Evolutionary conservation across 1,140 invertebrate genomes (phyloP).

Genomic region (Geopemphigus sp.): DNA sequence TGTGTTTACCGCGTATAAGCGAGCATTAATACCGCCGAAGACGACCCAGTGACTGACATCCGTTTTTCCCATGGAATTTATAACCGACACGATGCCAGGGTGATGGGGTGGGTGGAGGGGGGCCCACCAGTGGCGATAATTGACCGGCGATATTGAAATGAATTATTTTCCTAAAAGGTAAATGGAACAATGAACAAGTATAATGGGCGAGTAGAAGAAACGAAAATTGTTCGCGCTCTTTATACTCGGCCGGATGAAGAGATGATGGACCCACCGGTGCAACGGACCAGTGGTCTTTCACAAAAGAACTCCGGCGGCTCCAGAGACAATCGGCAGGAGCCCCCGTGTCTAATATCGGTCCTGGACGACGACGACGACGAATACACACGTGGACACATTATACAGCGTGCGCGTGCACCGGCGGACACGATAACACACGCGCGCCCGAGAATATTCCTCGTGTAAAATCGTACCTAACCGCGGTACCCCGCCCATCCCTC

Average conservation of each 20-base stretch:
- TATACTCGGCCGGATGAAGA: conserved; percentile 47
- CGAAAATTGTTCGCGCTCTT: conserved; percentile 29
- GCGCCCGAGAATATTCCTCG: background rate
- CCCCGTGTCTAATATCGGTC: conserved; percentile 35
- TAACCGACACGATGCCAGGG: too few species aligned
- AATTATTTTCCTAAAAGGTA: conserved; percentile 39
- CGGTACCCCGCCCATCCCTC: background rate
- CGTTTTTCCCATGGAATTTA: conserved; percentile 41
- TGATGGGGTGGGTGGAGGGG: too few species aligned
- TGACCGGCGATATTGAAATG: conserved; percentile 45
- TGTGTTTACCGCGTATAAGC: background rate
- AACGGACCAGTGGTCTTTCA: conserved; percentile 49
- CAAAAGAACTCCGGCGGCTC: conserved; percentile 14
- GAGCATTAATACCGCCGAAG: background rate
- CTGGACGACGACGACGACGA: background rate
- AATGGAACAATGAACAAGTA: conserved; percentile 48
- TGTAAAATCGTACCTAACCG: background rate
- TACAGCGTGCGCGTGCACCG: background rate
- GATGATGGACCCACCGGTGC: conserved; percentile 44
- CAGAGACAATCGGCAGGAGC: background rate
- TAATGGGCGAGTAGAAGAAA: background rate
- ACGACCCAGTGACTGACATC: conserved; percentile 33
- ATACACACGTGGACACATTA: background rate
- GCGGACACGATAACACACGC: too few species aligned
- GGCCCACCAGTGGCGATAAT: conserved; percentile 46